Evolutionary conservation across 2,888 invertebrate species (phyloP), one percentile per base, ranked within the genome.

Genomic region (Lamproptera curius): DNA sequence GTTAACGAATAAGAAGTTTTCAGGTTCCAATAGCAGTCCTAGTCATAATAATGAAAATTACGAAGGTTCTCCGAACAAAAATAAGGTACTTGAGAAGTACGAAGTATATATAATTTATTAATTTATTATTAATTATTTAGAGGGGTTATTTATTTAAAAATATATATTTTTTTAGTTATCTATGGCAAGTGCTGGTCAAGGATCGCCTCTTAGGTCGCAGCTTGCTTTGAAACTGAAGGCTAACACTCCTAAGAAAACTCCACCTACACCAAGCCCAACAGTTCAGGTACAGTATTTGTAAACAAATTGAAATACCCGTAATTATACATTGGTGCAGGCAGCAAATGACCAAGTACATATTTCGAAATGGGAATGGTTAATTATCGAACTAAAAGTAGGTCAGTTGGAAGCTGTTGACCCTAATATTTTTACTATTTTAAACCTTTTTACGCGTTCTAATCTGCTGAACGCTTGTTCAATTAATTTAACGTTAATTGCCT

Each of bases 121-220:
- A n/a, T n/a, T n/a, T n/a, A n/a, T n/a, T n/a, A n/a, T n/a, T n/a
- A n/a, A n/a, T n/a, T n/a, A n/a, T n/a, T n/a, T n/a, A n/a, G n/a
- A n/a, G n/a, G n/a, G n/a, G n/a, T n/a, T n/a, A n/a, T n/a, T n/a
- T n/a, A n/a, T n/a, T n/a, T n/a, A 31, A 31, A 10, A 11, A 31
- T 2, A 10, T 28, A n/a, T 9, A 10, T 4, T 54, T 54, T 76
- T 74, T 64, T 62, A 88, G 88, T 63, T 86, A 48, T 67, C 80
- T 45, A 78, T 88, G 74, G 80, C 89, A 11, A 87, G 88, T 64
- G 91, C 90, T 50, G 93, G 93, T 26, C 92, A 93, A 70, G 93
- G 94, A 17, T 94, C 94, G 10, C 94, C 94, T 2, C 81, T 93
- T 45, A 88, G 94, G 60, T 92, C 92, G 45, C 92, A 92, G 71